Conservation (phyloP, 2,888 invertebrate genomes). For the Leptinotarsa peninsularis region DNA sequence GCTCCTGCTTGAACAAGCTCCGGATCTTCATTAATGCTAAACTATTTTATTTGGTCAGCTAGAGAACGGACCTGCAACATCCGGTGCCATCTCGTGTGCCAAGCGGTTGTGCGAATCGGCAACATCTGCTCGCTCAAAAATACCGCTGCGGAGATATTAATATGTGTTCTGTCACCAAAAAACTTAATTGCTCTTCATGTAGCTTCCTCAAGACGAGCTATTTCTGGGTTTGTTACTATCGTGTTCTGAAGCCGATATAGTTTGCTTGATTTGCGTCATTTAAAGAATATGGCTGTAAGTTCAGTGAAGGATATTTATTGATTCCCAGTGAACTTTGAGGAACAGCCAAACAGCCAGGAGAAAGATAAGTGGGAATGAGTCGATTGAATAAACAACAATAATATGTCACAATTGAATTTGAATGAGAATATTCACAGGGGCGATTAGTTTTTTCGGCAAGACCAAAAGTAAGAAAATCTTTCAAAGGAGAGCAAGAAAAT, state of each 20-base stretch:
- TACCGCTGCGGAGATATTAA: constrained; percentile 36
- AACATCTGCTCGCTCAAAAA: constrained; percentile 38
- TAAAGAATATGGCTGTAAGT: neutral
- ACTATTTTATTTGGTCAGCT: constrained; percentile 50
- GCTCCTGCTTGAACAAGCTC: neutral
- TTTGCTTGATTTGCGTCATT: neutral
- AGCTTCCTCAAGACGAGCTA: constrained; percentile 17
- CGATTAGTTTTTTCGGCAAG: no score
- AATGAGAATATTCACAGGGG: no score
- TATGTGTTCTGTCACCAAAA: constrained; percentile 35
- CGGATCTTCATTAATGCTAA: constrained; percentile 47
- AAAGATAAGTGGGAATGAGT: no score
- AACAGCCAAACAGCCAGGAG: no score
- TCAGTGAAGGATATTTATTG: neutral
- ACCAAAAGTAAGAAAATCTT: no score
- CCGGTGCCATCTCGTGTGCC: constrained; percentile 43
- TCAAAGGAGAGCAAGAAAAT: no score
- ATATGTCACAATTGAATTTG: no score
- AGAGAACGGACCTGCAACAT: constrained; percentile 49
- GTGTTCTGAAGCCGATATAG: neutral
- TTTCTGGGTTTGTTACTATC: constrained; percentile 12
- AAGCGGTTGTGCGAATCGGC: constrained; percentile 35
- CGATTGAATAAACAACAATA: no score
- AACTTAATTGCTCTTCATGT: constrained; percentile 35
- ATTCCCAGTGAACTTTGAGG: no score